Evolutionary conservation across 2,888 invertebrate species (phyloP), one percentile per base, ranked within the genome.

Genomic region (Drosophila ustulata): DNA sequence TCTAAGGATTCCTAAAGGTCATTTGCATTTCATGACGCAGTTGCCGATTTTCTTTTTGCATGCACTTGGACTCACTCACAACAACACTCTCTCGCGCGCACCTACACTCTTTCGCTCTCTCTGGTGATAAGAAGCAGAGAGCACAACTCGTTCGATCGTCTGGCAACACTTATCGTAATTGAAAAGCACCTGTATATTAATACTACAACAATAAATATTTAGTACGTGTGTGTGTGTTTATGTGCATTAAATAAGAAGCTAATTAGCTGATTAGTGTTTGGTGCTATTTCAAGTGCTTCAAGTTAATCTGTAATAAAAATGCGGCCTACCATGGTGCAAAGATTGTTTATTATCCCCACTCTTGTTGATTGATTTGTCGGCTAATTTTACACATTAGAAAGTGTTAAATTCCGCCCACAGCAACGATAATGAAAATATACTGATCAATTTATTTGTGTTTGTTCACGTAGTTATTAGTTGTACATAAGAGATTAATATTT

Each of bases 161-260:
- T 83, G 84, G 83, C 89, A 83, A 83, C 89, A 80, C 72, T 87
- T 89, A 83, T 89, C 84, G 57, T 71, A 72, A 83, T 72, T 80
- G 61, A 62, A 70, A 45, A 6, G 7, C 32, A 46, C 28, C 49
- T 23, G 37, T 32, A 37, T 26, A 50, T 37, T 37, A n/a, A 37
- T 37, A 37, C 34, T 37, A 30, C 34, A 37, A n/a, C 13, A 56
- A 26, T 28, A 65, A 23, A 28, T 23, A 37, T 9, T 56, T 25
- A 18, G 8, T 45, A 25, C 8, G 45, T 25, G 25, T 25, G 23
- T 6, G 18, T 11, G 9, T 41, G 18, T 18, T 18, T 39, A 8
- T 41, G 43, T 32, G 50, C 32, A 62, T 59, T 66, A 63, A 75
- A 72, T 75, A 63, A 64, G 64, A 49, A 66, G 55, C 63, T 67